phyloP scores from a whole-genome alignment of 2,888 invertebrate genomes.

The Parascotia fuliginaria region DNA sequence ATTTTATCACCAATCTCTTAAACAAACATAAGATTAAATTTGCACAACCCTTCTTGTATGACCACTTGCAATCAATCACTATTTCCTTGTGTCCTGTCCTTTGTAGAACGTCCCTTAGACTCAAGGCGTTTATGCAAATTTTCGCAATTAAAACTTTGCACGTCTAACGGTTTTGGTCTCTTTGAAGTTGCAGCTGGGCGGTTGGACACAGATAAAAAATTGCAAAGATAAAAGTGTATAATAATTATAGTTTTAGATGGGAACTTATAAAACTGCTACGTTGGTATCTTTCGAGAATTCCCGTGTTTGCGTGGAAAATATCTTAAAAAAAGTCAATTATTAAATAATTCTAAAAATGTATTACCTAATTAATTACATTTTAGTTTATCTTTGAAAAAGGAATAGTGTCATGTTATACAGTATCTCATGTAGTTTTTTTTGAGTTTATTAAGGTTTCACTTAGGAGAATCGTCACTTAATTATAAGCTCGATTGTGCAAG shows the following conservation, averaged over 20 bases:
- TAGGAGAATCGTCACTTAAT: too few species aligned
- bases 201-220: conserved; percentile 14
- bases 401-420: too few species aligned
- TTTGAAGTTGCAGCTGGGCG: conserved; percentile 70
- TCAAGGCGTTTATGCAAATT: conserved; percentile 76
- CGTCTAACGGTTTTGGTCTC: conserved; percentile 64
- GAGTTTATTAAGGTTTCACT: too few species aligned
- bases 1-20: conserved; percentile 10
- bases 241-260: not conserved
- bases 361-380: too few species aligned
- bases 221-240: conserved; percentile 2
- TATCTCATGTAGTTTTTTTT: too few species aligned
- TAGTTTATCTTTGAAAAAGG: too few species aligned
- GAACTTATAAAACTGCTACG: too few species aligned
- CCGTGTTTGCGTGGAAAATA: too few species aligned
- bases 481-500: too few species aligned
- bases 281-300: too few species aligned
- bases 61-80: conserved; percentile 67
- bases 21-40: conserved; percentile 31
- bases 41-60: conserved; percentile 40
- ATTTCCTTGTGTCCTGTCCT: conserved; percentile 44
- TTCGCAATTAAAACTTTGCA: conserved; percentile 71
- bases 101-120: conserved; percentile 40
- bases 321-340: too few species aligned
- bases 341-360: too few species aligned